phyloP scores from a whole-genome alignment of 2,113 vertebrate genomes.

The Elanoides forficatus region DNA sequence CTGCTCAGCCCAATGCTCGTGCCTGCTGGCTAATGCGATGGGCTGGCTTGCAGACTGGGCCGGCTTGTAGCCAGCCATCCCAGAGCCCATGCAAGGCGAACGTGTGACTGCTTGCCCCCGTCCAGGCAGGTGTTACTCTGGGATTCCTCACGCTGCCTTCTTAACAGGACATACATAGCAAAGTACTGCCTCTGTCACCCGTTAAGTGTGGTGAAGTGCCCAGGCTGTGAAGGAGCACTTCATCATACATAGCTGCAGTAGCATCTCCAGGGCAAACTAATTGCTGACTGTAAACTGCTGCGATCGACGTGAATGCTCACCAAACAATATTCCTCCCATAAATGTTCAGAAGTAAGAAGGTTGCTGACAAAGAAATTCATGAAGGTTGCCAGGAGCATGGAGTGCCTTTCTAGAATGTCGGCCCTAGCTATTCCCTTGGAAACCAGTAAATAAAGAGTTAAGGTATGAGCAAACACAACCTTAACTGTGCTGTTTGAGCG shows the following conservation, averaged over 20 bases:
- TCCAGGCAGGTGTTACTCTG: background rate
- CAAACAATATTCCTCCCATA: background rate
- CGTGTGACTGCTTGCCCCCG: background rate
- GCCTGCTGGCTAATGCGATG: background rate
- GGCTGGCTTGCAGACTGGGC: background rate
- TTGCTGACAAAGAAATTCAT: background rate
- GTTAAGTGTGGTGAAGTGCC: background rate
- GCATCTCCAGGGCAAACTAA: background rate
- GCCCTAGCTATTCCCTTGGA: background rate
- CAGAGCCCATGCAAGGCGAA: background rate
- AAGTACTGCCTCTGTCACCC: background rate
- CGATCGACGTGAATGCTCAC: background rate
- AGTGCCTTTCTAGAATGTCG: background rate
- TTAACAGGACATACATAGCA: background rate
- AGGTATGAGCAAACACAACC: slow-evolving; percentile 34
- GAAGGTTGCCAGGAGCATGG: background rate
- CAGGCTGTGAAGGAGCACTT: background rate
- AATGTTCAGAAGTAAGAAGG: background rate
- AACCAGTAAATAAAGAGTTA: slow-evolving; percentile 57
- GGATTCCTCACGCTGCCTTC: background rate
- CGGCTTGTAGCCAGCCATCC: background rate
- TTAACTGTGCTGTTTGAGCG: slow-evolving; percentile 26
- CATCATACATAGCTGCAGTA: background rate
- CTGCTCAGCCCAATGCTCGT: background rate
- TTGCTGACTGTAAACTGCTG: background rate